Evolutionary conservation across 2,888 invertebrate species (phyloP), one percentile per base, ranked within the genome.

Genomic region (Sarcophaga caerulescens): DNA sequence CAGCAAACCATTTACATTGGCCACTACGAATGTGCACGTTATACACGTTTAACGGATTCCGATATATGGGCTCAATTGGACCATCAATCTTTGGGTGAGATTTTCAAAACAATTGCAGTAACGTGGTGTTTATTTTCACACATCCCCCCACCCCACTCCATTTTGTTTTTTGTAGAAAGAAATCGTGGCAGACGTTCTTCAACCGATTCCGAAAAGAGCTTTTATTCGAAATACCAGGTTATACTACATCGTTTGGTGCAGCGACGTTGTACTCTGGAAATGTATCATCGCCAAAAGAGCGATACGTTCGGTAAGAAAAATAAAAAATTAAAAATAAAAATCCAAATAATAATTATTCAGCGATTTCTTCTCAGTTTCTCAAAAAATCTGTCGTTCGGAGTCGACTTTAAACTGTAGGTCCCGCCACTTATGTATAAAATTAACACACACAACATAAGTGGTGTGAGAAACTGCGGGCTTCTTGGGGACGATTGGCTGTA

Each of bases 211-310:
- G 98, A 98, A 92, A 95, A 96, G 88, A 97, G 97, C 89, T 98
- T 98, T 93, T 95, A 96, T 89, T 96, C 97, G 91, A 95, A 96
- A 89, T 98, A 97, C 91, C 97, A 97, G 90, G 96, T 97, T 23
- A 95, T 97, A 84, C 97, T 97, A 4, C 98, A 98, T 93, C 95
- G 98, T 78, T 96, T 98, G 94, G 97, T 98, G 0, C 98, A 98
- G 93, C 94, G 98, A 79, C 96, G 97, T 91, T 97, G 97, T 74
- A 97, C 97, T 91, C 95, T 97, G 76, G 98, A 98, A 93, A 96
- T 98, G 95, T 98, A 97, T 91, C 95, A 96, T 90, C 95, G 98
- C 87, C 96, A 98, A 91, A 95, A 96, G 75, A 96, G 96, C 83
- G 97, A 97, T 90, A 95, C 95, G 81, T 97, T 98, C 92, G 97